phyloP scores from a whole-genome alignment of 2,797 vertebrate species.

The Phalanger gymnotis region DNA sequence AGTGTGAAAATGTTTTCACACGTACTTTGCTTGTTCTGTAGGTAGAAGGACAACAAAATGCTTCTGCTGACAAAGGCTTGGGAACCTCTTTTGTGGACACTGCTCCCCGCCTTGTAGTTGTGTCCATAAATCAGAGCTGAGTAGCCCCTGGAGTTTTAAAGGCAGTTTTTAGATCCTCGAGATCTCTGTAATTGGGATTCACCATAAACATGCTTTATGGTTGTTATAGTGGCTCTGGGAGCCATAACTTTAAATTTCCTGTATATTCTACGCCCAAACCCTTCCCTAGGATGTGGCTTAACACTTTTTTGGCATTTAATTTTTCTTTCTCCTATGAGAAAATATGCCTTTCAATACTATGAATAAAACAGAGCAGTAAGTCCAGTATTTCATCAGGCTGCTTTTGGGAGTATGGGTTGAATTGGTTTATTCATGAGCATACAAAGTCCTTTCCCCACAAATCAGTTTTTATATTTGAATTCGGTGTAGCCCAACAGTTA shows the following conservation, averaged over 20 bases:
- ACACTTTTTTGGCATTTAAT: neutral
- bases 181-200: neutral
- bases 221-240: neutral
- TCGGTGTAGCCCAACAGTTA: neutral
- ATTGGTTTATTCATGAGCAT: neutral
- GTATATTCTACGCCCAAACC: neutral
- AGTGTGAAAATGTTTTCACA: neutral
- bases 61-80: no score
- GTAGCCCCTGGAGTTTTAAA: neutral
- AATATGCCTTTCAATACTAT: neutral
- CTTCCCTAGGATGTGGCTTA: neutral
- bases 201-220: neutral
- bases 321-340: slow-evolving; percentile 12
- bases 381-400: neutral
- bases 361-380: neutral
- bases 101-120: neutral
- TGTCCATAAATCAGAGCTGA: neutral
- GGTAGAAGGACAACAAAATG: neutral
- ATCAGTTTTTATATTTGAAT: neutral
- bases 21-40: neutral
- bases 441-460: slow-evolving; percentile 20
- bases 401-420: slow-evolving; percentile 26
- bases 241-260: neutral
- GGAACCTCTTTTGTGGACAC: neutral
- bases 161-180: neutral